Evolutionary conservation across 1,140 invertebrate species (phyloP), one percentile per base, ranked within the genome.

Genomic region (Elysia chlorotica): DNA sequence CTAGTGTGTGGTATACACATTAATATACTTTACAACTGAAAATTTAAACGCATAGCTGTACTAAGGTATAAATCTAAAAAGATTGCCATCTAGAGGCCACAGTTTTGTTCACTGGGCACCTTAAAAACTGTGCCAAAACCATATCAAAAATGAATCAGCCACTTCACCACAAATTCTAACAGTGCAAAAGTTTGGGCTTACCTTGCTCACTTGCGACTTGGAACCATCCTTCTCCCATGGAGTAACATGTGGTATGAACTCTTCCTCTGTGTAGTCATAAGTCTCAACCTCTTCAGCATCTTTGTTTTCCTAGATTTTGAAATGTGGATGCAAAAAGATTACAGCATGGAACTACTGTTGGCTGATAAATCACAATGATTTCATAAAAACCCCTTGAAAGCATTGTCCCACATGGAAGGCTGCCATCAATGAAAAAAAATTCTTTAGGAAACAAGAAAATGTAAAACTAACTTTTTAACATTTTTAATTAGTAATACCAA

Each of bases 221-320:
- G 23, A 28, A 5, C 17, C 33, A 33, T 68, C 66, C 10, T 17
- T 14, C n/a, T n/a, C n/a, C 66, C 66, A 68, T 56, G 66, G 53
- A 2, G 48, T 23, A 33, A 53, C 56, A 10, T 56, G 66, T 48
- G 35, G 48, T 10, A 68, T 56, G 23, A 68, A 68, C 2, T 68
- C 66, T n/a, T 10, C 14, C n/a, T 54, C 41, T 68, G 4, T 33
- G 48, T 56, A 68, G 36, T 56, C 66, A 68, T 5, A 68, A 21
- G 23, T 54, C 2, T 54, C 66, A 33, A 28, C 48, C 6, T 68
- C 48, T n/a, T n/a, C n/a, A n/a, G n/a, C n/a, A n/a, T n/a, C n/a
- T n/a, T n/a, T n/a, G n/a, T n/a, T n/a, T n/a, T n/a, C n/a, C n/a
- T n/a, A n/a, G n/a, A n/a, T n/a, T n/a, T n/a, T n/a, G n/a, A n/a